These are phyloP conservation scores for Parauchenoglanis punctatus DNA, from an alignment of 2,797 vertebrate species.

Conservation along the genomic window DNA sequence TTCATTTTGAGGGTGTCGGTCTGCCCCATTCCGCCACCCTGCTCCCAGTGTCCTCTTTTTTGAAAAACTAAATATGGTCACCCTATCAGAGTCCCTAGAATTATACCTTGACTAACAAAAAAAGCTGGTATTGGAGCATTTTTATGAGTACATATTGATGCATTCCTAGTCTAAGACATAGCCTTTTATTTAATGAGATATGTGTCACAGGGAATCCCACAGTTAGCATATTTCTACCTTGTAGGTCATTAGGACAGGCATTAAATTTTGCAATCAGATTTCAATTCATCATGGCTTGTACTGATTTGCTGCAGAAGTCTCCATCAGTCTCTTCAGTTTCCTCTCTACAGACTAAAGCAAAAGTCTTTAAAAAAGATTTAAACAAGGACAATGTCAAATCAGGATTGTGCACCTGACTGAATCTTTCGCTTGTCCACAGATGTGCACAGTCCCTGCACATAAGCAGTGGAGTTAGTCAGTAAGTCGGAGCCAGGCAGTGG, in stretches of 20 bases:
- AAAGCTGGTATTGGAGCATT: not conserved
- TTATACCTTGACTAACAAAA: not conserved
- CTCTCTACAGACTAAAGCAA: not conserved
- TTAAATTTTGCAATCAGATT: constrained; percentile 24
- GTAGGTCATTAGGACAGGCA: not conserved
- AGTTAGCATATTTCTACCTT: not conserved
- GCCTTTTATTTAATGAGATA: not conserved
- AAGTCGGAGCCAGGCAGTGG: not conserved
- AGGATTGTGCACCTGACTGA: not conserved
- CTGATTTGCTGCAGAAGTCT: not conserved
- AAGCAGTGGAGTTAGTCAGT: not conserved
- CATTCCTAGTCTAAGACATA: not conserved
- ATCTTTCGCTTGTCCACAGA: not conserved
- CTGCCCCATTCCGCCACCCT: too few relatives aligned
- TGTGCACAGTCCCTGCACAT: not conserved
- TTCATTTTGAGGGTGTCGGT: too few relatives aligned
- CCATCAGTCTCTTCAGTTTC: not conserved
- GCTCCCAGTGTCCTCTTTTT: too few relatives aligned
- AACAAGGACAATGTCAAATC: not conserved
- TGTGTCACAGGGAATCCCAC: not conserved
- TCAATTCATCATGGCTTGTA: not conserved
- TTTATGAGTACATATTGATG: not conserved
- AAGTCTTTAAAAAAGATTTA: not conserved
- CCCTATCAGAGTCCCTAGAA: not conserved
- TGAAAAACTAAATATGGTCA: too few relatives aligned